Percentiles rank a stretch among this genome's conserved stretches.
These are phyloP conservation scores for Colinus virginianus DNA, from an alignment of 2,113 vertebrate species.

Conservation along the genomic window DNA sequence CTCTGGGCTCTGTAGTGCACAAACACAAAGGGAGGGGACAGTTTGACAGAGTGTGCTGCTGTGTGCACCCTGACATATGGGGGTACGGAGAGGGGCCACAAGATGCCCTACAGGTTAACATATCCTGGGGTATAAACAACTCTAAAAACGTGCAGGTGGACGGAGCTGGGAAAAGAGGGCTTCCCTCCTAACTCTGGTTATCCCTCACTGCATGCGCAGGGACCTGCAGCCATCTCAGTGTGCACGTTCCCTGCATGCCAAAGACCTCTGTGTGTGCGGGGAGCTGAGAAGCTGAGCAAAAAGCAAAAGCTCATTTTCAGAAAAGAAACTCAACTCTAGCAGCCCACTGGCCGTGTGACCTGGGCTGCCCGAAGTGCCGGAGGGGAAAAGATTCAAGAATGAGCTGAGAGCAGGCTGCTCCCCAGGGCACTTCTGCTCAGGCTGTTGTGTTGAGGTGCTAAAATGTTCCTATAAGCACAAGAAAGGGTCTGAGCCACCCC, in stretches of 20 bases:
- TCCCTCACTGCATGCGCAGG: not conserved
- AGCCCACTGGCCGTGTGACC: not conserved
- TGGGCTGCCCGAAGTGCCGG: not conserved
- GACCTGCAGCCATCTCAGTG: not conserved
- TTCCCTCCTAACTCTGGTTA: not conserved
- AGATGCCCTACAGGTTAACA: not conserved
- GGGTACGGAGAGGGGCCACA: not conserved
- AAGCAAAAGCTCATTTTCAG: not conserved
- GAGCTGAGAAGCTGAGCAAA: not conserved
- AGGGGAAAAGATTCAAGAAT: not conserved
- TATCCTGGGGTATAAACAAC: not conserved
- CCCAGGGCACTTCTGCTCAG: not conserved
- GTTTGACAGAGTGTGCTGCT: fast-evolving
- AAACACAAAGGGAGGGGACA: not conserved
- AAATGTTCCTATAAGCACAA: not conserved
- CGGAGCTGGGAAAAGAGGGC: not conserved
- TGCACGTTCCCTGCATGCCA: fast-evolving
- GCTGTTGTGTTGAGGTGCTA: not conserved
- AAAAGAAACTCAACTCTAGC: not conserved
- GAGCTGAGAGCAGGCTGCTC: not conserved
- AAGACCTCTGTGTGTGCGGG: not conserved
- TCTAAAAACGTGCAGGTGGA: not conserved
- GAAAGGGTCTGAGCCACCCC: not conserved
- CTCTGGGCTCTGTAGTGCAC: not conserved
- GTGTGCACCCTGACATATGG: fast-evolving